A percentile compares a stretch with the other conserved stretches of the same genome.
phyloP scores from a whole-genome alignment of 2,113 vertebrate species.

The Megatriorchis doriae region DNA sequence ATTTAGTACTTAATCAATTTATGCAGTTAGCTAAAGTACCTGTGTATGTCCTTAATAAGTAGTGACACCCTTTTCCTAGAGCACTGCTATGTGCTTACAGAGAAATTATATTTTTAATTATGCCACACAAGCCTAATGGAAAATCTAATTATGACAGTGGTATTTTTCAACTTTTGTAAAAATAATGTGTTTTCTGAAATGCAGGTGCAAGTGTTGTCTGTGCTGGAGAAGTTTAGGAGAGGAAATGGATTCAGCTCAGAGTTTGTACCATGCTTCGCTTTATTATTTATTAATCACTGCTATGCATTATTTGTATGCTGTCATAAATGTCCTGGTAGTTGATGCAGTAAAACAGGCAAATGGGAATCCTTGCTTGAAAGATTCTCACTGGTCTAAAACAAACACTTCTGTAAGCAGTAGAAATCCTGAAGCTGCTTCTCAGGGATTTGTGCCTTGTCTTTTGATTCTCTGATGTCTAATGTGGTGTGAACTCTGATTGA shows the following conservation, averaged over 20 bases:
- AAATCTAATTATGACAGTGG: conserved; percentile 73
- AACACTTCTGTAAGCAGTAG: background rate
- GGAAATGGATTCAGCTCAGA: background rate
- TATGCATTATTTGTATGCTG: background rate
- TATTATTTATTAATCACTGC: conserved; percentile 11
- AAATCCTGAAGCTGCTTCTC: background rate
- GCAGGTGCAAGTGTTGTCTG: background rate
- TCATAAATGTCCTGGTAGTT: background rate
- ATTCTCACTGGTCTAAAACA: background rate
- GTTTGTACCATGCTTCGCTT: background rate
- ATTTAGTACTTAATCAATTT: conserved; percentile 26
- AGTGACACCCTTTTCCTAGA: conserved; percentile 67
- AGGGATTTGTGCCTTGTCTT: background rate
- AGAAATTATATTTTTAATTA: conserved; percentile 77
- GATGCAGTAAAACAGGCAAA: background rate
- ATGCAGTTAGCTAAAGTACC: background rate
- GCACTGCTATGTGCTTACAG: conserved; percentile 50
- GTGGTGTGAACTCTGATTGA: background rate
- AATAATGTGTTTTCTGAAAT: background rate
- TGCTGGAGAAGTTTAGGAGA: background rate
- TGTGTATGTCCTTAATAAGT: conserved; percentile 47
- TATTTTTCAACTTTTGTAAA: conserved; percentile 51
- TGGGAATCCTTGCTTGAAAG: background rate
- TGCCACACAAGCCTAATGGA: conserved; percentile 66
- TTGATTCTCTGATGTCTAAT: background rate